Base-by-base conservation (phyloP, 2,113 vertebrate genomes). In the Erythrocebus patas region DNA sequence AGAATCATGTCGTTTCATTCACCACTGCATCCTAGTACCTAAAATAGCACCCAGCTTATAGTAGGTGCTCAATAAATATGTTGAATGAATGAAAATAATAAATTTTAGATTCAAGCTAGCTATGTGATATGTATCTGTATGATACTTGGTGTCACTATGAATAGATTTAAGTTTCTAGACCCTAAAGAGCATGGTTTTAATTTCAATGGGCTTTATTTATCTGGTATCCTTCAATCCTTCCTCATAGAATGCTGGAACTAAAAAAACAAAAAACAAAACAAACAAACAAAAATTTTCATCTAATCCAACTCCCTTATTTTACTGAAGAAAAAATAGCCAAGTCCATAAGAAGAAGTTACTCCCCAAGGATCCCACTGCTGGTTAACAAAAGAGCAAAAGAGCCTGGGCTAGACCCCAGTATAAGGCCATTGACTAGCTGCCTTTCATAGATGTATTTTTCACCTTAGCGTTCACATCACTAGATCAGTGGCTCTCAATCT, bases 1-100 rank as follows among this genome's bases (percentile, higher is more conserved):
- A 84, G 72, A 93, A 89, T 79, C 23, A 79, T 82, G 32, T 23
- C 25, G 27, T 97, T 82, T 75, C 96, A 27, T 91, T 97, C 48
- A 82, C 22, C 75, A 75, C 2, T 91, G 30, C 38, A 89, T 94
- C 20, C 10, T 18, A 95, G 35, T 50, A 92, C 88, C n/a, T 83
- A 87, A 11, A 40, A 72, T 0, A 95, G 57, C 18, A 96, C 25
- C 55, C 30, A 79, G 13, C 43, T 59, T 48, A 82, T 83, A 95
- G 57, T 45, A 89, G 8, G 22, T 70, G 9, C 16, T 96, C 48
- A 82, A 64, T 55, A 93, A 90, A 80, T 80, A 88, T 45, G 5
- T 23, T 84, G 61, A 87, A 78, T 59, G 25, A 89, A 90, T 66
- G 25, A 91, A 61, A 92, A 96, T 17, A 45, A 55, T 43, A 52